Base-by-base conservation (phyloP, 64 coral and sea anemone genomes). In the Anthopleura sola region DNA sequence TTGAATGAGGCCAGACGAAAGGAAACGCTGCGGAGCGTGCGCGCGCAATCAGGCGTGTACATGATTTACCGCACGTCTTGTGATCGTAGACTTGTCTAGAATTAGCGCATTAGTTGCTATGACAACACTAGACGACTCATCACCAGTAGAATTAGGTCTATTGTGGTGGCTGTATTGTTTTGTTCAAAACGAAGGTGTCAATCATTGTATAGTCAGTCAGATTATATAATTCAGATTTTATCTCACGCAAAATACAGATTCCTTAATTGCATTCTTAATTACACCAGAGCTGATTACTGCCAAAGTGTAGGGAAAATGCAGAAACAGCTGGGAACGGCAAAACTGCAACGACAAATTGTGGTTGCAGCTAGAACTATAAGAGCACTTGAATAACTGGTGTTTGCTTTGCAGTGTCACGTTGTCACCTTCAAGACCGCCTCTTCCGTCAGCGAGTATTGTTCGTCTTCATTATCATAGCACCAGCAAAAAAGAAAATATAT, bases 101-200 rank as follows among this genome's bases (percentile, higher is more conserved):
- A 47, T 38, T 34, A 79, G 21, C 34, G 36, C 76, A 79, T 79
- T 79, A 79, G 76, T 79, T 48, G 37, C 39, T 23, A 79, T 79
- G 19, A 8, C 39, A 23, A 79, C 76, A 13, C 11, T 8, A 71
- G 29, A 11, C 66, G 66, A 71, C 16, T 36, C 38, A 44, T 79
- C 76, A 79, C 76, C 37, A n/a, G 76, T 71, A 71, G n/a, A 20
- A 71, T 71, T 71, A 29, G 14, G 34, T 33, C 76, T 79, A 79
- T 79, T 79, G 76, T 79, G 37, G 76, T 79, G 76, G 76, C 76
- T 10, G 14, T 47, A 79, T 79, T 79, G 76, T 44, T 79, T 79
- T 24, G 21, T 79, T 79, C 7, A 71, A 71, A 34, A 71, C 12
- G 1, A 34, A 79, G 37, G 38, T 79, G 76, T 79, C 76, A 79